Conservation (phyloP, 2,797 vertebrate species). For the Gephyroberyx darwinii region DNA sequence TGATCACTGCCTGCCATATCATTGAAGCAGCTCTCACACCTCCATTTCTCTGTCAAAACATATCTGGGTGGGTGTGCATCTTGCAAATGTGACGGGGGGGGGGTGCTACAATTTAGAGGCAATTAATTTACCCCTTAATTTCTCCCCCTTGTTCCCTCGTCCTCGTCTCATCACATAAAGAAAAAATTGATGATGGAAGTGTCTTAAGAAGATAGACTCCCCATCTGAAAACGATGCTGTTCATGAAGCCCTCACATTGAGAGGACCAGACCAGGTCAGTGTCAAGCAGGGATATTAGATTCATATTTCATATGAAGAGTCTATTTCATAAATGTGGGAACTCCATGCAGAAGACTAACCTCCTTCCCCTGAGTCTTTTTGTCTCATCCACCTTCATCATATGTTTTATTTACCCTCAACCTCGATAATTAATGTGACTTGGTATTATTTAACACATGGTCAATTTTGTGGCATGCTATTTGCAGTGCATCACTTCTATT, state of each 20-base stretch:
- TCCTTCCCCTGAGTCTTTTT: not conserved
- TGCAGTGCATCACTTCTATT: constrained; percentile 15
- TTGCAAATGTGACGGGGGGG: constrained; percentile 43
- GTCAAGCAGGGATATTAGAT: constrained; percentile 48
- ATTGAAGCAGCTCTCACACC: constrained; percentile 35
- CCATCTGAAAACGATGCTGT: constrained; percentile 31
- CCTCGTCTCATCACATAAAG: constrained; percentile 41
- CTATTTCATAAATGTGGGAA: not conserved
- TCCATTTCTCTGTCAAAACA: constrained; percentile 50
- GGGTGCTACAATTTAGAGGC: constrained; percentile 15
- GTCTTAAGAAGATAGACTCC: constrained; percentile 37
- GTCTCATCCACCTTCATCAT: not conserved
- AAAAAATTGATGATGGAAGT: constrained; percentile 34
- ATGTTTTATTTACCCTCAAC: not conserved
- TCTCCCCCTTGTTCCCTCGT: constrained; percentile 25
- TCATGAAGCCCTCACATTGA: constrained; percentile 43
- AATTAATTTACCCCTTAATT: constrained; percentile 47
- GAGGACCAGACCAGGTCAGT: constrained; percentile 44
- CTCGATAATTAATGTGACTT: constrained; percentile 11
- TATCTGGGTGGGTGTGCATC: constrained; percentile 31
- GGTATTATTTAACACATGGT: constrained; percentile 7
- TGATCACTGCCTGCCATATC: constrained; percentile 45
- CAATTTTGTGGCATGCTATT: constrained; percentile 14
- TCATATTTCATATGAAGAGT: constrained; percentile 26
- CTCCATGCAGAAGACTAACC: not conserved